Evolutionary conservation across 2,888 invertebrate species (phyloP), one percentile per base, ranked within the genome.

Genomic region (Agrochola litura): DNA sequence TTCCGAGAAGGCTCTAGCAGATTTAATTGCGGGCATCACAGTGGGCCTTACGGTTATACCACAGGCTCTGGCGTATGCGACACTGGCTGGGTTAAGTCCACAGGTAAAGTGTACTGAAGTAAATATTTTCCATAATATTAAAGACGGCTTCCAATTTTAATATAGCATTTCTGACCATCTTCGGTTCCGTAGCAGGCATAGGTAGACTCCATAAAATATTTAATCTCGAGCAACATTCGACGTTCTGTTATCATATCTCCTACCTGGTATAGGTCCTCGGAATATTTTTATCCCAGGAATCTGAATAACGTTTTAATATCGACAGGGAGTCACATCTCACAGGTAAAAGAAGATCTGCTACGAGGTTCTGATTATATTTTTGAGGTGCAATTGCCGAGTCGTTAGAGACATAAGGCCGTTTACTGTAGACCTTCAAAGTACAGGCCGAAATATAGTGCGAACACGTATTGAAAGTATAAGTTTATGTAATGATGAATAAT

Each of bases 21-120:
- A 99, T 95, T 91, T 98, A 68, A 99, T 99, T 89, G 99, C 99
- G 30, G 99, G 99, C 1, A 96, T 99, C 79, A 99, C 99, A 2
- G 99, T 99, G 1, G 99, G 99, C 0, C 97, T 99, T 43, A 99
- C 99, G 0, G 98, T 99, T 63, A 98, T 99, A 96, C 99, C 99
- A 0, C 99, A 99, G 93, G 99, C 98, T 16, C 95, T 99, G 86
- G 99, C 99, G 0, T 99, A 99, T 93, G 99, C 99, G 10, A 98
- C 98, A 22, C 95, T 99, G 77, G 99, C 99, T 46, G 99, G 99
- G 66, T 95, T 99, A 73, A 98, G 98, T 92, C 98, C 98, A 54
- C 98, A 98, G 97, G 98, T 98, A 96, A 91, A 43, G 5, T 61
- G n/a, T 61, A 49, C 30, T 49, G 25, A 22, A n/a, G 6, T 73